Percentiles rank a stretch among this genome's conserved stretches.
Evolutionary conservation across 2,797 vertebrate species (phyloP).

Genomic region (Yasuhikotakia modesta): DNA sequence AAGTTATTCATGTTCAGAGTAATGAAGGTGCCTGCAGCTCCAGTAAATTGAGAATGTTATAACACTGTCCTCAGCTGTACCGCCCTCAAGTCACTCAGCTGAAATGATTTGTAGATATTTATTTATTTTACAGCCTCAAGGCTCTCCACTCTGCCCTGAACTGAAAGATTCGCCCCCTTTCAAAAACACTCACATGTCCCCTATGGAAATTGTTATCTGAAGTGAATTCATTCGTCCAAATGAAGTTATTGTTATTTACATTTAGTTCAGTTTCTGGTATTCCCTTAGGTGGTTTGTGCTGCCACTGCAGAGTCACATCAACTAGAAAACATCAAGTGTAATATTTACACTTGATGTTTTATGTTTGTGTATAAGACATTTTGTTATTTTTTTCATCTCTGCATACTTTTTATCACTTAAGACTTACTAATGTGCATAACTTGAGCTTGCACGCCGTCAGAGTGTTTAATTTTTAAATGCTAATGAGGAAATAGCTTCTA

Average conservation of each 20-base stretch:
- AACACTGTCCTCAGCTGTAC: slow-evolving; percentile 69
- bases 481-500: slow-evolving; percentile 16
- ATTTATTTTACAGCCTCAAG: slow-evolving; percentile 64
- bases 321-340: neutral
- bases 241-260: slow-evolving; percentile 63
- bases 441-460: neutral
- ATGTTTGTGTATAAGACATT: too few relatives aligned
- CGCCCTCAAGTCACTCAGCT: slow-evolving; percentile 63
- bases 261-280: slow-evolving; percentile 52
- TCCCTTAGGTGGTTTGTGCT: slow-evolving; percentile 24
- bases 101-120: slow-evolving; percentile 69
- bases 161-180: slow-evolving; percentile 51
- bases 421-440: neutral
- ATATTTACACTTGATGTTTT: neutral
- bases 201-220: slow-evolving; percentile 57
- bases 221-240: slow-evolving; percentile 54
- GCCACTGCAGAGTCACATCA: neutral
- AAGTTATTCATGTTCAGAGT: slow-evolving; percentile 69
- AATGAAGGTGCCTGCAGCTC: slow-evolving; percentile 63
- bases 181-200: slow-evolving; percentile 55
- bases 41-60: slow-evolving; percentile 69
- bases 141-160: slow-evolving; percentile 50
- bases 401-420: slow-evolving; percentile 1
- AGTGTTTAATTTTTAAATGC: slow-evolving; percentile 10
- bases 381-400: too few relatives aligned